phyloP scores from a whole-genome alignment of 2,888 invertebrate genomes.

The Epistrophella euchroma region DNA sequence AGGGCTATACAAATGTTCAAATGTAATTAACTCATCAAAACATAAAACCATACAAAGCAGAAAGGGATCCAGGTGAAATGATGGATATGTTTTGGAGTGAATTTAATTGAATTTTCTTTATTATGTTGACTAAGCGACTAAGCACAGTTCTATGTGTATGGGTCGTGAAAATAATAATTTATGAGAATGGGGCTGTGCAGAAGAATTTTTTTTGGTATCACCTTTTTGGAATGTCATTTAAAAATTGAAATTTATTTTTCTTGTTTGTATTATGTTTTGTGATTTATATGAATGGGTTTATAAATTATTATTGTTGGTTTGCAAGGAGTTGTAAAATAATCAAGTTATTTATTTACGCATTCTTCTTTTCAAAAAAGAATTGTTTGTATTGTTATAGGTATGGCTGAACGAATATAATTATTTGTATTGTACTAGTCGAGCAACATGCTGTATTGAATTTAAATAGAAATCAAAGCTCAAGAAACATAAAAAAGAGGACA shows the following conservation, averaged over 20 bases:
- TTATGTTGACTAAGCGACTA: constrained; percentile 21
- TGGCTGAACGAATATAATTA: background rate
- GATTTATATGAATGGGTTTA: background rate
- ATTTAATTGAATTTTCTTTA: constrained; percentile 41
- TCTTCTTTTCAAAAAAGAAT: background rate
- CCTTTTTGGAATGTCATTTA: background rate
- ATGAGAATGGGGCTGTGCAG: background rate
- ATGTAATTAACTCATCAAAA: constrained; percentile 56
- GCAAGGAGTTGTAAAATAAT: background rate
- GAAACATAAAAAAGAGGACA: no score
- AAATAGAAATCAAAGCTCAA: no score
- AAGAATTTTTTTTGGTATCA: background rate
- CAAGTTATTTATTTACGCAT: background rate
- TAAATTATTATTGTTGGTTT: background rate
- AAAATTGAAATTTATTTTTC: background rate
- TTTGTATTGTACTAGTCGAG: background rate
- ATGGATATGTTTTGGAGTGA: constrained; percentile 27
- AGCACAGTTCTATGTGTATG: background rate
- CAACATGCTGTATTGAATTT: no score
- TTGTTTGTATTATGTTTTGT: background rate
- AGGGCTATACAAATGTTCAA: constrained; percentile 28
- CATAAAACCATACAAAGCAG: constrained; percentile 1
- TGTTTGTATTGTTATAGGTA: background rate
- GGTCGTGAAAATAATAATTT: constrained; percentile 8
- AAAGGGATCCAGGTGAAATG: constrained; percentile 30